phyloP scores from a whole-genome alignment of 2,113 vertebrate genomes.

The Corapipo altera region DNA sequence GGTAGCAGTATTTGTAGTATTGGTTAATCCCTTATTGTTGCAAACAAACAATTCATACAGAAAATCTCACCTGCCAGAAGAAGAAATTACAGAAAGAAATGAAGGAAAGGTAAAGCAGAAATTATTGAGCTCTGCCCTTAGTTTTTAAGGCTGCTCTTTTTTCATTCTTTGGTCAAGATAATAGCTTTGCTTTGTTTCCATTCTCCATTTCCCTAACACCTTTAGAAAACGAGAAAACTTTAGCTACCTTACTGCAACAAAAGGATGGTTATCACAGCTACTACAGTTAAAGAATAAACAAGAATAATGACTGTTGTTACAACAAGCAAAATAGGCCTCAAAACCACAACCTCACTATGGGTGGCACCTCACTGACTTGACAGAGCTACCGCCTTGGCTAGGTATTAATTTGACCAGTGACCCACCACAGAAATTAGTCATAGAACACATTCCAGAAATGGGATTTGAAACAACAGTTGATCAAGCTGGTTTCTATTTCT shows the following conservation, averaged over 20 bases:
- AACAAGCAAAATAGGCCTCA: neutral
- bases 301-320: neutral
- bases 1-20: neutral
- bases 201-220: neutral
- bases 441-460: neutral
- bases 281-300: neutral
- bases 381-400: neutral
- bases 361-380: neutral
- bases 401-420: neutral
- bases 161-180: neutral
- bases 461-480: neutral
- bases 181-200: neutral
- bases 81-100: neutral
- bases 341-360: neutral
- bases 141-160: neutral
- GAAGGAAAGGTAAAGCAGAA: neutral
- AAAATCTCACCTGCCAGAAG: neutral
- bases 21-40: neutral
- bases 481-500: neutral
- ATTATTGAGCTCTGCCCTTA: neutral
- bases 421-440: neutral
- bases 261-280: neutral
- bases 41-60: neutral
- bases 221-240: neutral
- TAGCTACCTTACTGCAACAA: neutral